Percentiles rank a stretch among this genome's conserved stretches.
Evolutionary conservation across 1,140 invertebrate genomes (phyloP).

Genomic region (Drosophila micromelanica): DNA sequence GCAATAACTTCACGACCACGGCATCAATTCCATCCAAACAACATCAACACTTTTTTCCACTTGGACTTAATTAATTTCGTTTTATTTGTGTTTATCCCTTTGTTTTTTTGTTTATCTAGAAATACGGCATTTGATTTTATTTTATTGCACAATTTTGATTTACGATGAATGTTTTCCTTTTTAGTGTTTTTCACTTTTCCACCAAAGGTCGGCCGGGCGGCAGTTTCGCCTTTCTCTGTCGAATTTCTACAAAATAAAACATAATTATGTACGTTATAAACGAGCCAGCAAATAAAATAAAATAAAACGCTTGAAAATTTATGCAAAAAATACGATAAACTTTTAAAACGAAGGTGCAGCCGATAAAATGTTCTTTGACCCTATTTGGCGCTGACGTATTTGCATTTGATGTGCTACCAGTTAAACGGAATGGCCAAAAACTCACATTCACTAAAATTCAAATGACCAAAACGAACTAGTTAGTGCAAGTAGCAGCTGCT

Average conservation of each 20-base stretch:
- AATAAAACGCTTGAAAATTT: constrained; percentile 22
- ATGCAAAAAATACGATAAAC: constrained; percentile 36
- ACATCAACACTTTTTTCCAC: constrained; percentile 17
- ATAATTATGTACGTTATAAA: constrained; percentile 27
- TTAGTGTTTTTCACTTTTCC: constrained; percentile 69
- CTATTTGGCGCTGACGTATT: constrained; percentile 59
- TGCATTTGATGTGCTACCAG: constrained; percentile 55
- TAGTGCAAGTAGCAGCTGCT: constrained; percentile 24
- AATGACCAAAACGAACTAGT: constrained; percentile 23
- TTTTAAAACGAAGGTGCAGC: constrained; percentile 32
- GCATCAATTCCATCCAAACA: constrained; percentile 1
- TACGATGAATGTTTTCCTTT: constrained; percentile 42
- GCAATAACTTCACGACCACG: constrained; percentile 57
- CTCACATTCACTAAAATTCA: constrained; percentile 55
- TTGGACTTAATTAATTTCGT: constrained; percentile 61
- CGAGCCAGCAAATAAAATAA: constrained; percentile 6
- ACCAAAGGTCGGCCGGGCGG: constrained; percentile 3
- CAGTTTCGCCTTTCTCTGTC: constrained; percentile 31
- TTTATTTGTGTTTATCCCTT: constrained; percentile 45
- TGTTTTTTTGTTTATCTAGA: constrained; percentile 42
- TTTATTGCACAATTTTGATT: constrained; percentile 64
- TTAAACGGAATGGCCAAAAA: constrained; percentile 62
- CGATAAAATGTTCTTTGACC: constrained; percentile 44
- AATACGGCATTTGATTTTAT: constrained; percentile 19
- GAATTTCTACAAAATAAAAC: constrained; percentile 37